Conservation (phyloP, 2,888 invertebrate species). For the Drosophila peninsularis region DNA sequence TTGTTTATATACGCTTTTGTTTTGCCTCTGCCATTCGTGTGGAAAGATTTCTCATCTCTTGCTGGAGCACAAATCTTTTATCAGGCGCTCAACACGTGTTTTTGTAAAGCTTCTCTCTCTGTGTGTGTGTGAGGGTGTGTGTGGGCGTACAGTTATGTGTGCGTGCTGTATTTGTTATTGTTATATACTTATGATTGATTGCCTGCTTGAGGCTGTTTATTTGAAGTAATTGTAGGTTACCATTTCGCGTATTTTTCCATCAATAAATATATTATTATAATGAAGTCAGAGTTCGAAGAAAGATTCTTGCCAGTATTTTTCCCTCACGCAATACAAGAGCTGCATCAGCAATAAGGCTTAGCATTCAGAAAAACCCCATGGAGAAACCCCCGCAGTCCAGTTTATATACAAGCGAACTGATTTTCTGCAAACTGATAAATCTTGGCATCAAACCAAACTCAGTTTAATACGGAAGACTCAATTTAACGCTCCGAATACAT, state of each 20-base stretch:
- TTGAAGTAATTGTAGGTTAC: slow-evolving; percentile 35
- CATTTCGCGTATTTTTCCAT: slow-evolving; percentile 39
- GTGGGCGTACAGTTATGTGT: slow-evolving; percentile 5
- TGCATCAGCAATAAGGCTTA: not conserved
- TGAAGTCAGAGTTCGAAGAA: slow-evolving; percentile 5
- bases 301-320: not conserved
- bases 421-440: slow-evolving; percentile 48
- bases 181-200: slow-evolving; percentile 51
- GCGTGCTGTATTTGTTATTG: slow-evolving; percentile 29
- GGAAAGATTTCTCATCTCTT: slow-evolving; percentile 22
- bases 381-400: slow-evolving; percentile 45
- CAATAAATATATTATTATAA: slow-evolving; percentile 28
- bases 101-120: slow-evolving; percentile 16
- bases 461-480: slow-evolving; percentile 20
- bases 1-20: slow-evolving; percentile 36
- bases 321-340: slow-evolving; percentile 4
- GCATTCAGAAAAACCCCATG: slow-evolving; percentile 15
- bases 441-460: slow-evolving; percentile 14
- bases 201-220: slow-evolving; percentile 41
- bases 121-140: slow-evolving; percentile 3
- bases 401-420: slow-evolving; percentile 29
- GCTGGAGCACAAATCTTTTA: slow-evolving; percentile 29
- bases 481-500: not conserved
- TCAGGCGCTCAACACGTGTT: slow-evolving; percentile 59
- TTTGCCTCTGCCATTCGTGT: slow-evolving; percentile 38